phyloP scores from a whole-genome alignment of 2,113 vertebrate species.

The Microcebus jonahi region DNA sequence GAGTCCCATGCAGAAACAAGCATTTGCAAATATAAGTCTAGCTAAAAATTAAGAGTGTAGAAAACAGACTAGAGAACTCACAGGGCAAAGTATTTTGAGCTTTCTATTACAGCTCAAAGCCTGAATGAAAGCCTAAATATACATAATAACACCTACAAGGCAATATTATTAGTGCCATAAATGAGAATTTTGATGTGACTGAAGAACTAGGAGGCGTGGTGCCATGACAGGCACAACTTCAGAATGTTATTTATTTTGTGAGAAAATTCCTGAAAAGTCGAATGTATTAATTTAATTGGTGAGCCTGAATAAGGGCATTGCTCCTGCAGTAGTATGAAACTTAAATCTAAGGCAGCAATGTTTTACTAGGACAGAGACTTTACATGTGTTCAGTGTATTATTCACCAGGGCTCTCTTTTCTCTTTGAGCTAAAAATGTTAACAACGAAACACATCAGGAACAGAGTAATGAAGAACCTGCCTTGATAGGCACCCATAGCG shows the following conservation, averaged over 20 bases:
- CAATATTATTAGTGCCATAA: background rate
- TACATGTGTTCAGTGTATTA: background rate
- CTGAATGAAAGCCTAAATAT: background rate
- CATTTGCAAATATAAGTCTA: background rate
- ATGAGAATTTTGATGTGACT: background rate
- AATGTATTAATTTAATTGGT: background rate
- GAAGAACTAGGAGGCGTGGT: background rate
- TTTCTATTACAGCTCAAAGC: background rate
- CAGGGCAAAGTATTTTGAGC: background rate
- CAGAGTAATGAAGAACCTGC: background rate
- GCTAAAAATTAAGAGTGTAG: background rate
- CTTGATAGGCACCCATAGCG: background rate
- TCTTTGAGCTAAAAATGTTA: background rate
- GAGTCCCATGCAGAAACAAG: slow-evolving; percentile 6
- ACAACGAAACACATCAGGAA: background rate
- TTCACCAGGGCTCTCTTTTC: background rate
- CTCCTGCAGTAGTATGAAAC: background rate
- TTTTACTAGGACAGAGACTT: background rate
- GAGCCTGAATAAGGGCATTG: background rate
- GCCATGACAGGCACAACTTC: background rate
- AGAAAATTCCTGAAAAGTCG: background rate
- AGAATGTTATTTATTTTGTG: background rate
- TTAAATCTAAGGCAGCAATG: background rate
- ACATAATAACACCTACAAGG: background rate
- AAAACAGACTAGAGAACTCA: slow-evolving; percentile 3